phyloP scores from a whole-genome alignment of 2,888 invertebrate genomes.

The Chaitophorus viminalis region DNA sequence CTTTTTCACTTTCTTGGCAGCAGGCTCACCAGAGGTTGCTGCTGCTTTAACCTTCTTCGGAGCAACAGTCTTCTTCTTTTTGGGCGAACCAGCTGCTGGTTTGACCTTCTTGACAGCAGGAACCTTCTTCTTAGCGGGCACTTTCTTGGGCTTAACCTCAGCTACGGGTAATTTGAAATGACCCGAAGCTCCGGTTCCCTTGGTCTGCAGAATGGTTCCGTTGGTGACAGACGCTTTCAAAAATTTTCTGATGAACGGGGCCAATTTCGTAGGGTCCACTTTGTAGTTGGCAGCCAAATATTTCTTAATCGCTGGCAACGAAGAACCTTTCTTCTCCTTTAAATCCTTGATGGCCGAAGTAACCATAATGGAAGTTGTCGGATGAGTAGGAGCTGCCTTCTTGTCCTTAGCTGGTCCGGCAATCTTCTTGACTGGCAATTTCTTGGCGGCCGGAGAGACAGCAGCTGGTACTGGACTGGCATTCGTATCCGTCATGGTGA shows the following conservation, averaged over 20 bases:
- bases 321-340: no score
- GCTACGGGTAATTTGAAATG: conserved; percentile 68
- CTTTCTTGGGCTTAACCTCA: conserved; percentile 62
- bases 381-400: no score
- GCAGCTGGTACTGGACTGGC: conserved; percentile 46
- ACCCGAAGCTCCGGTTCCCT: conserved; percentile 66
- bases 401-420: no score
- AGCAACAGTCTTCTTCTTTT: background rate
- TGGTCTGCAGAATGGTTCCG: no score
- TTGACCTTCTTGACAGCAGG: background rate
- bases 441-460: conserved; percentile 60
- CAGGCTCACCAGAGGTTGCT: no score
- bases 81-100: background rate
- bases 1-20: no score
- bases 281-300: no score
- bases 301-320: no score
- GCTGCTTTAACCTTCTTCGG: background rate
- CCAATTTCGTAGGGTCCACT: no score
- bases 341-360: conserved; percentile 49
- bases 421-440: conserved; percentile 64
- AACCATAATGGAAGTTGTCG: no score
- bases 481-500: no score
- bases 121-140: background rate
- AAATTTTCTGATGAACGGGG: conserved; percentile 65
- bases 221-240: conserved; percentile 71